Conservation (phyloP, 2,888 invertebrate genomes). For the Ennomos fuscantarius region DNA sequence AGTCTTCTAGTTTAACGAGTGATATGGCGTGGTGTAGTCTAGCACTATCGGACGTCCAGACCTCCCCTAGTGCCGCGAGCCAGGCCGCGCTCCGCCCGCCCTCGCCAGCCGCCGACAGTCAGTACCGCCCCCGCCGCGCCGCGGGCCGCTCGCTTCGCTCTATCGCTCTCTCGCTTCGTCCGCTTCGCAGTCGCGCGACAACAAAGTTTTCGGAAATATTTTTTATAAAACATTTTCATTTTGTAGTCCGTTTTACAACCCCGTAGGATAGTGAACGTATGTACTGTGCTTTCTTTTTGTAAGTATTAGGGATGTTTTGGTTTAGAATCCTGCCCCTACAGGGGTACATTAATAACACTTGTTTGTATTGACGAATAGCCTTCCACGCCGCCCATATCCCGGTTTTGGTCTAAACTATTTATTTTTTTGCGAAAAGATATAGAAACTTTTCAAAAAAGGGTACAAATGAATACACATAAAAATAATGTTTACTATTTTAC, state of each 20-base stretch:
- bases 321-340: background rate
- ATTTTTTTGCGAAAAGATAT: too few relatives aligned
- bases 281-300: slow-evolving; percentile 36
- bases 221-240: slow-evolving; percentile 36
- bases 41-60: background rate
- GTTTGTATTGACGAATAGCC: slow-evolving; percentile 2
- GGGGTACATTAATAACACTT: background rate
- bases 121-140: slow-evolving; percentile 27
- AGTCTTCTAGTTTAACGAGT: too few relatives aligned
- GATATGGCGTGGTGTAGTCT: too few relatives aligned
- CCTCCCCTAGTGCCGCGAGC: background rate
- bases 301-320: slow-evolving; percentile 15
- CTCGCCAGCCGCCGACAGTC: background rate
- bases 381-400: background rate
- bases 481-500: too few relatives aligned
- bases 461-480: too few relatives aligned
- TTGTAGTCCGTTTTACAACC: slow-evolving; percentile 39
- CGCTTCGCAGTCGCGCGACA: slow-evolving; percentile 29
- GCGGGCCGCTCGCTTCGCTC: slow-evolving; percentile 32
- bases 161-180: slow-evolving; percentile 4
- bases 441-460: too few relatives aligned
- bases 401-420: too few relatives aligned
- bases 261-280: slow-evolving; percentile 35
- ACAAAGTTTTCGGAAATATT: slow-evolving; percentile 41
- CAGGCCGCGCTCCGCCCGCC: background rate